phyloP scores from a whole-genome alignment of 37 sponge, comb jelly and placozoan species.

The Chondrosia reniformis region DNA sequence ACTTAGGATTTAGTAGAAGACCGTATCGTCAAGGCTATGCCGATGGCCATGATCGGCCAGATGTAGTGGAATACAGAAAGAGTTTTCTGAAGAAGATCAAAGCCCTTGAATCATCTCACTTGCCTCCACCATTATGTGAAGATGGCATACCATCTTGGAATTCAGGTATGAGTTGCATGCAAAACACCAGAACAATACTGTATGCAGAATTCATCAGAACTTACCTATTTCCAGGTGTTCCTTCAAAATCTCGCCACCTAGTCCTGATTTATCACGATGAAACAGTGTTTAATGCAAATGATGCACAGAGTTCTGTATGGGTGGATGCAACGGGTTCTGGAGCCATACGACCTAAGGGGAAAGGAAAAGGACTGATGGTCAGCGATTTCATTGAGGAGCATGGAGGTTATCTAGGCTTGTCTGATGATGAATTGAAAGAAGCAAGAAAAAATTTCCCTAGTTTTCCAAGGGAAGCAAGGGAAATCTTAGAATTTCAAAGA shows the following conservation, averaged over 20 bases:
- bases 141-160: too few species aligned
- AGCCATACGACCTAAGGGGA: constrained; percentile 15
- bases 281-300: constrained; percentile 23
- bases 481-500: not conserved
- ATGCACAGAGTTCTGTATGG: constrained; percentile 17
- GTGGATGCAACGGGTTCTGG: constrained; percentile 5
- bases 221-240: too few species aligned
- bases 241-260: too few species aligned
- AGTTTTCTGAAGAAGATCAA: not conserved
- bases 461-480: not conserved
- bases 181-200: too few species aligned
- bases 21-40: not conserved
- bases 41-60: not conserved
- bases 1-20: not conserved
- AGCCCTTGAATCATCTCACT: not conserved
- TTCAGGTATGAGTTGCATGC: not conserved
- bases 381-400: constrained; percentile 38
- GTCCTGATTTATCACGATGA: constrained; percentile 47
- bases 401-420: constrained; percentile 15
- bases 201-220: too few species aligned
- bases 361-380: constrained; percentile 24
- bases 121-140: constrained; percentile 6
- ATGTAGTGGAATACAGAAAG: not conserved
- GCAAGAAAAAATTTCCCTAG: not conserved
- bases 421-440: not conserved